Conservation (phyloP, 2,113 vertebrate genomes). For the Aspidoscelis tigris region DNA sequence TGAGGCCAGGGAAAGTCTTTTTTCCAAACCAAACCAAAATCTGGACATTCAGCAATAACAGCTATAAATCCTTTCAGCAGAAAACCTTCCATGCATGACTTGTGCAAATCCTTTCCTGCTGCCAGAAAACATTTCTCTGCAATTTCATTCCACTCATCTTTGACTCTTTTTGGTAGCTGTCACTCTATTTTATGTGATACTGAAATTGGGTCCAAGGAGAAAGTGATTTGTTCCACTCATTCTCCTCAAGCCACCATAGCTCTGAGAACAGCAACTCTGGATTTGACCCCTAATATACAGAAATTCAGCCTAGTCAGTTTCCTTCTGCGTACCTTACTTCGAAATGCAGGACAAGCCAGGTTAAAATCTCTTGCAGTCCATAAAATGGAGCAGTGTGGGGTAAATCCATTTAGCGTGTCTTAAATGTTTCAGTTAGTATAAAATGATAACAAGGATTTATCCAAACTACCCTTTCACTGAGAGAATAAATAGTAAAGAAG, state of each 20-base stretch:
- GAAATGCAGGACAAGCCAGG: not conserved
- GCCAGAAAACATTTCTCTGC: not conserved
- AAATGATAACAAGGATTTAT: too few species aligned
- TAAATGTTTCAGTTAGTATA: too few species aligned
- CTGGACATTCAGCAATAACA: not conserved
- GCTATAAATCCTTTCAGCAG: not conserved
- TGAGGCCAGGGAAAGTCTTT: not conserved
- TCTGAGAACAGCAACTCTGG: not conserved
- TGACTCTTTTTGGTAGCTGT: not conserved
- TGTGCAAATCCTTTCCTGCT: not conserved
- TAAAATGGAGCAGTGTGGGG: not conserved
- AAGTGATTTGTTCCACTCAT: not conserved
- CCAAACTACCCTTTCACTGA: too few species aligned
- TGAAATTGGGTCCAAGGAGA: not conserved
- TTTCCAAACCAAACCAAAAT: slow-evolving; percentile 6
- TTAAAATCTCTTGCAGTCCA: not conserved
- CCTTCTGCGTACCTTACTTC: not conserved
- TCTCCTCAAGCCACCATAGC: not conserved
- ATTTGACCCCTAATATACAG: not conserved
- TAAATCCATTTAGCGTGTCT: not conserved
- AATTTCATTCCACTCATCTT: slow-evolving; percentile 32
- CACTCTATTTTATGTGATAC: slow-evolving; percentile 31
- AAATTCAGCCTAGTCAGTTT: not conserved
- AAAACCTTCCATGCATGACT: not conserved
- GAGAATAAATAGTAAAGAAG: too few species aligned